Percentiles rank a stretch among this genome's conserved stretches.
Conservation (phyloP, 2,888 invertebrate species). For the Parnassius glacialis region DNA sequence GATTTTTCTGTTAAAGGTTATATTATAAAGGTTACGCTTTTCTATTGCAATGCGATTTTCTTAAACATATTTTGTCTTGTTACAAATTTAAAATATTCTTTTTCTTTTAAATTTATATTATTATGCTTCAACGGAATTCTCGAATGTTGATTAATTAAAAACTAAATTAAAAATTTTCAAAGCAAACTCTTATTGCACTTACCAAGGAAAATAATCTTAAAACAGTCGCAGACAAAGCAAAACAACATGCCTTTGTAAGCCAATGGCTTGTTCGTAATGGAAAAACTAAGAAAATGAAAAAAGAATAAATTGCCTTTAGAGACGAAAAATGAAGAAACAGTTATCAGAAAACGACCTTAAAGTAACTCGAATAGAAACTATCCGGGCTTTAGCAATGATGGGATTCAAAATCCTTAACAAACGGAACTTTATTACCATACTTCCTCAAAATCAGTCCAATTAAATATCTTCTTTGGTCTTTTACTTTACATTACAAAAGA, state of each 20-base stretch:
- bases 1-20: too few species aligned
- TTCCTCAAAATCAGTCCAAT: slow-evolving; percentile 20
- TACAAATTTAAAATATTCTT: too few species aligned
- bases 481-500: slow-evolving; percentile 16
- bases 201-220: slow-evolving; percentile 20
- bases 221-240: slow-evolving; percentile 19
- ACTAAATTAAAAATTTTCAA: slow-evolving; percentile 21
- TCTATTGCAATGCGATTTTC: too few species aligned
- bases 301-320: slow-evolving; percentile 14
- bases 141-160: slow-evolving; percentile 1
- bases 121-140: too few species aligned
- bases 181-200: slow-evolving; percentile 26
- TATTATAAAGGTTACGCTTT: too few species aligned
- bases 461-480: slow-evolving; percentile 20
- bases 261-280: slow-evolving; percentile 24
- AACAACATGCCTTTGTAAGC: slow-evolving; percentile 23
- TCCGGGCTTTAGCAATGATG: slow-evolving; percentile 5
- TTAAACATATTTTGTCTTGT: too few species aligned
- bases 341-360: slow-evolving; percentile 23
- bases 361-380: slow-evolving; percentile 21
- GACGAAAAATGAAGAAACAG: slow-evolving; percentile 15
- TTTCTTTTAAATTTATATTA: too few species aligned
- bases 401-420: slow-evolving; percentile 17
- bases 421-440: slow-evolving; percentile 25
- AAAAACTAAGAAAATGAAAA: slow-evolving; percentile 18